These are phyloP conservation scores for Macroglossus sobrinus DNA, from an alignment of 2,113 vertebrate genomes.

Conservation along the genomic window DNA sequence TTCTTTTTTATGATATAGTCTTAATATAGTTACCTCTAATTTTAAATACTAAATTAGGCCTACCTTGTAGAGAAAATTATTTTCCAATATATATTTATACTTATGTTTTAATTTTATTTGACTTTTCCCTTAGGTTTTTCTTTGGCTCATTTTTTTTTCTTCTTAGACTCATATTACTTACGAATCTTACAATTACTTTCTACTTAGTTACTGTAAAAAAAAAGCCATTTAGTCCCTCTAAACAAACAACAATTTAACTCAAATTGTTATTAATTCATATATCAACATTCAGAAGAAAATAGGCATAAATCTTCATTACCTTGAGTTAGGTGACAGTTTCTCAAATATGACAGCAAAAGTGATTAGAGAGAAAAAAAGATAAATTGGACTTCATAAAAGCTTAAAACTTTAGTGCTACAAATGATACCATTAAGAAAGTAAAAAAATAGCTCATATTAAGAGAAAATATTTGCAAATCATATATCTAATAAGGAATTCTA, in stretches of 20 bases:
- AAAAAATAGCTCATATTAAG: not conserved
- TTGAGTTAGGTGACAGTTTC: not conserved
- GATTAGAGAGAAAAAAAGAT: not conserved
- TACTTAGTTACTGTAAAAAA: not conserved
- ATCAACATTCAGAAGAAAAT: not conserved
- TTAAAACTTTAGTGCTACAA: not conserved
- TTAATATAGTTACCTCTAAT: not conserved
- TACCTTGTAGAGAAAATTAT: not conserved
- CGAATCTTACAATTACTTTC: not conserved
- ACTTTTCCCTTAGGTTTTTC: not conserved
- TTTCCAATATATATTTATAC: not conserved
- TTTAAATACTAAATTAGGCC: constrained; percentile 10
- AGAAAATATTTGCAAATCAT: not conserved
- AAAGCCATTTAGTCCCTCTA: not conserved
- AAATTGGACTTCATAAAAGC: not conserved
- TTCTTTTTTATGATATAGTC: not conserved
- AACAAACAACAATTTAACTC: not conserved
- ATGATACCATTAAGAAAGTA: not conserved
- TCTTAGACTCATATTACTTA: not conserved
- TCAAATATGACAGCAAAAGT: not conserved
- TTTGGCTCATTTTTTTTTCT: not conserved
- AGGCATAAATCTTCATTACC: not conserved
- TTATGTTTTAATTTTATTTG: not conserved
- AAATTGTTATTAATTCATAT: not conserved
- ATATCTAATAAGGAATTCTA: not conserved